Percentiles rank a stretch among this genome's conserved stretches.
Evolutionary conservation across 2,888 invertebrate genomes (phyloP).

Genomic region (Polyploca ridens): DNA sequence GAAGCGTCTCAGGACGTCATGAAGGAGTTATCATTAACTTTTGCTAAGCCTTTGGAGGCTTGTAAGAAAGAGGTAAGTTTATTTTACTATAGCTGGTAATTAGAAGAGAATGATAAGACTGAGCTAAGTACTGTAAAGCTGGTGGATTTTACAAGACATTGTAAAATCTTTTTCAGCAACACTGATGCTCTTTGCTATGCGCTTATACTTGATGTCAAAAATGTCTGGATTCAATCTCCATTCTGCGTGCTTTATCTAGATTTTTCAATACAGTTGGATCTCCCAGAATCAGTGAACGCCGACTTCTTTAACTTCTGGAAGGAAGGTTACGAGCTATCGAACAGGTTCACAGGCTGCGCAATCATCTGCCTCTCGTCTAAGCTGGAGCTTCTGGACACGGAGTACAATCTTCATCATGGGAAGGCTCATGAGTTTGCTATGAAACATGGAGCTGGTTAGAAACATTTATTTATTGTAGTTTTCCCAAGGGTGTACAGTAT

Average conservation of each 20-base stretch:
- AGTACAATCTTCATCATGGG: slow-evolving; percentile 22
- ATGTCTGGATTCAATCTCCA: too few relatives aligned
- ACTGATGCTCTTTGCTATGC: too few relatives aligned
- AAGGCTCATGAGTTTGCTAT: slow-evolving; percentile 37
- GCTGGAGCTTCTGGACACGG: slow-evolving; percentile 36
- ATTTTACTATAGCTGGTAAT: too few relatives aligned
- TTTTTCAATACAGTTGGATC: slow-evolving; percentile 31
- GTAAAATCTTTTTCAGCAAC: not conserved
- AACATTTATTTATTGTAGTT: not conserved
- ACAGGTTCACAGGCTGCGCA: slow-evolving; percentile 45
- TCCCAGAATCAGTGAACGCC: slow-evolving; percentile 28
- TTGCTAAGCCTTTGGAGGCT: slow-evolving; percentile 32
- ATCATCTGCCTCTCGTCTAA: slow-evolving; percentile 42
- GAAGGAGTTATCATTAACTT: slow-evolving; percentile 30
- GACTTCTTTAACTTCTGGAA: slow-evolving; percentile 54
- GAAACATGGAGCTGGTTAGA: slow-evolving; percentile 48
- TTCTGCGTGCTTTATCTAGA: too few relatives aligned
- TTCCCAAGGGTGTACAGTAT: too few relatives aligned
- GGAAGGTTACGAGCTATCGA: slow-evolving; percentile 22
- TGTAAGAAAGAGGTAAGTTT: slow-evolving; percentile 28
- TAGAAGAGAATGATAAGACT: too few relatives aligned
- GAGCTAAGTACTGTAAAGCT: not conserved
- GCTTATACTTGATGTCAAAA: not conserved
- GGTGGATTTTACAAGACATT: not conserved
- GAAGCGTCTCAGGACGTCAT: slow-evolving; percentile 32